phyloP scores from a whole-genome alignment of 2,113 vertebrate genomes.

The Hypomesus transpacificus region DNA sequence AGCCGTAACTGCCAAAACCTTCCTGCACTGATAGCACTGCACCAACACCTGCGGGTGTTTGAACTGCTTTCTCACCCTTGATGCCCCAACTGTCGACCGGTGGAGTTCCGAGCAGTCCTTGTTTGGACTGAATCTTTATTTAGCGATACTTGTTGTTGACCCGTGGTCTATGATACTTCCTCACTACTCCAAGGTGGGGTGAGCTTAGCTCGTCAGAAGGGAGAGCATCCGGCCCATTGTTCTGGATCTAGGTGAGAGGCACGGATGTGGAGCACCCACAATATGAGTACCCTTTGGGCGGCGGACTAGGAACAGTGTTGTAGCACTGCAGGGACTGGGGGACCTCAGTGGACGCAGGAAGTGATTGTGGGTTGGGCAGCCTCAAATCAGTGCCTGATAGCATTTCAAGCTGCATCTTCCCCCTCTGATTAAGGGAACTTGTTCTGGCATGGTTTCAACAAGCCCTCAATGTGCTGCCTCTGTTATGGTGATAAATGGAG shows the following conservation, averaged over 20 bases:
- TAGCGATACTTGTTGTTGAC: slow-evolving; percentile 31
- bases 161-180: slow-evolving; percentile 27
- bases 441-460: slow-evolving; percentile 37
- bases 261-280: slow-evolving; percentile 33
- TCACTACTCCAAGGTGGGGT: slow-evolving; percentile 43
- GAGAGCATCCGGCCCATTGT: slow-evolving; percentile 68
- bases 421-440: slow-evolving; percentile 30
- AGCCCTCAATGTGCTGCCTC: slow-evolving; percentile 16
- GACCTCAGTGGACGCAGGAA: slow-evolving; percentile 9
- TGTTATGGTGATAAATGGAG: slow-evolving; percentile 42
- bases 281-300: slow-evolving; percentile 39
- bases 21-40: no score
- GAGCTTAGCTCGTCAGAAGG: slow-evolving; percentile 19
- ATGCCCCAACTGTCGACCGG: slow-evolving; percentile 11
- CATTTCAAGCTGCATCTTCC: slow-evolving; percentile 47
- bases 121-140: slow-evolving; percentile 40
- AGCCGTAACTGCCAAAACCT: no score
- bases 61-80: background rate
- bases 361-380: slow-evolving; percentile 24
- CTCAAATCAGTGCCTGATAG: slow-evolving; percentile 30
- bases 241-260: slow-evolving; percentile 55
- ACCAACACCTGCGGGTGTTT: no score
- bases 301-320: slow-evolving; percentile 56
- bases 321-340: background rate
- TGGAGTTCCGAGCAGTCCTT: slow-evolving; percentile 2